These are phyloP conservation scores for Philereme transversata DNA, from an alignment of 2,888 invertebrate species.

Conservation along the genomic window DNA sequence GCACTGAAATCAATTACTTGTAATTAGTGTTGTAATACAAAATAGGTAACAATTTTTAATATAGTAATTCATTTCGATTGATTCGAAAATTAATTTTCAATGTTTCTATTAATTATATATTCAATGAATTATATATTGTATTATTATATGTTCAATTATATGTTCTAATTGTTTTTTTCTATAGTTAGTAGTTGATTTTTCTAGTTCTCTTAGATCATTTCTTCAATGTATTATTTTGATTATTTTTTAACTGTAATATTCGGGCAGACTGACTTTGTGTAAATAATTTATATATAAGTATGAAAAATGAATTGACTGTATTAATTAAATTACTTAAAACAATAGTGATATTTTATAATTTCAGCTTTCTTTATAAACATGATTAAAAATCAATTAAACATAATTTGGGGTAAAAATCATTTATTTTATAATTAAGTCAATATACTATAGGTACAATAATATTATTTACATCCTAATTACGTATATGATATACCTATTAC, in stretches of 20 bases:
- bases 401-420: not conserved
- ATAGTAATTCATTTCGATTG: too few species aligned
- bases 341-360: conserved; percentile 8
- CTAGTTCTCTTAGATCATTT: too few species aligned
- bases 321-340: conserved; percentile 3
- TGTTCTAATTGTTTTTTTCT: too few species aligned
- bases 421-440: conserved; percentile 1
- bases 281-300: conserved; percentile 5
- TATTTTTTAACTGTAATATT: conserved; percentile 7
- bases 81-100: too few species aligned
- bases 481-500: not conserved
- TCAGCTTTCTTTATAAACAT: conserved; percentile 6
- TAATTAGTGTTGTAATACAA: too few species aligned
- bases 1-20: too few species aligned
- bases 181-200: too few species aligned
- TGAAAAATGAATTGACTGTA: conserved; percentile 14
- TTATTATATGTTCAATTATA: too few species aligned
- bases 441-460: not conserved
- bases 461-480: not conserved
- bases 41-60: too few species aligned
- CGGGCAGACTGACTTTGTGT: conserved; percentile 13
- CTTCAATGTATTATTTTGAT: too few species aligned
- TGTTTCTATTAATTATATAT: too few species aligned
- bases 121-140: too few species aligned
- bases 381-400: conserved; percentile 3